Evolutionary conservation across 92 coral and sea anemone species (phyloP), one percentile per base, ranked within the genome.

Genomic region (Chrysogorgia sp.): DNA sequence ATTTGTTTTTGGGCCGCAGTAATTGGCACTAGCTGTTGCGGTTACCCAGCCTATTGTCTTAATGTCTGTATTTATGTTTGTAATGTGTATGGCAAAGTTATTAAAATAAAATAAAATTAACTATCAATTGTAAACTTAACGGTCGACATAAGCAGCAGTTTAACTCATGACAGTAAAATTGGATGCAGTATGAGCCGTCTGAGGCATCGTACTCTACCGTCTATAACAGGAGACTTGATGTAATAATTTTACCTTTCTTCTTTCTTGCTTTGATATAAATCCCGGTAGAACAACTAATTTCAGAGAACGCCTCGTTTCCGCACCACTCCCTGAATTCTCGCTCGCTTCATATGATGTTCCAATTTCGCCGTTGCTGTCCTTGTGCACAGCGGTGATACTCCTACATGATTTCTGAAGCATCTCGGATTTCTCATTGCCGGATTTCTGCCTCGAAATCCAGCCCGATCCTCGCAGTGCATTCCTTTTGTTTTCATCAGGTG

Each of bases 361-460:
- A 21, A 67, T 15, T 34, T 7, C 58, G 3, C 34, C 15, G 17
- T 40, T 55, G 7, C 8, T 15, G 26, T 37, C 28, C 32, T 40
- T 30, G 31, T 10, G 7, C 59, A 3, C 53, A 47, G n/a, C 15
- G 2, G 10, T 28, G 9, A n/a, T n/a, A n/a, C n/a, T n/a, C n/a
- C n/a, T n/a, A n/a, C n/a, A n/a, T n/a, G 15, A 34, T 15, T 40
- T 40, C 34, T 23, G 57, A 45, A 7, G 30, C 0, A 23, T 41
- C 43, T 63, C 47, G n/a, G 69, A 63, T 22, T 30, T 37, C 19
- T 48, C 76, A 3, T 69, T 48, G 34, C 74, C 14, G 15, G 40
- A 40, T 6, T 37, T 23, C 22, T 43, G 45, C 76, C 25, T 48
- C 0, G 59, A 69, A 55, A 69, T 45, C 76, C 76, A 69, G 21